Percentiles rank a stretch among this genome's conserved stretches.
Conservation (phyloP, 2,113 vertebrate genomes). For the Petromus typicus region DNA sequence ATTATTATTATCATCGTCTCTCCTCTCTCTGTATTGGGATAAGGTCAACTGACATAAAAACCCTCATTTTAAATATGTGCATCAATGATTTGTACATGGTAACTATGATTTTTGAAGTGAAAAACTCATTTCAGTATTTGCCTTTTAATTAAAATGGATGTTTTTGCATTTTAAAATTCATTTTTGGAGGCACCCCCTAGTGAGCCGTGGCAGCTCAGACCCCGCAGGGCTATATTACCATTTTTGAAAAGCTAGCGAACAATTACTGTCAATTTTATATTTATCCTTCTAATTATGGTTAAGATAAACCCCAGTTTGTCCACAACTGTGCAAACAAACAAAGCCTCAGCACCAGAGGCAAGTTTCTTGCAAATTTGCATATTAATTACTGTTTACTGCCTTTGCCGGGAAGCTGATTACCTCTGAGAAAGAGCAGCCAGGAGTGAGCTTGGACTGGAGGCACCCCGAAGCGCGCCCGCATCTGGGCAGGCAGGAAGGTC, state of each 20-base stretch:
- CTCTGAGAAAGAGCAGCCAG: slow-evolving; percentile 75
- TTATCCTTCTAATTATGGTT: slow-evolving; percentile 83
- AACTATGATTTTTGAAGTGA: slow-evolving; percentile 72
- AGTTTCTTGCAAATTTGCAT: slow-evolving; percentile 86
- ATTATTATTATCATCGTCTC: not conserved
- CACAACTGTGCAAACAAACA: slow-evolving; percentile 83
- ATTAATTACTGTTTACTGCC: slow-evolving; percentile 82
- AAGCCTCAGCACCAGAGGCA: slow-evolving; percentile 79
- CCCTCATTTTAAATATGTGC: slow-evolving; percentile 85
- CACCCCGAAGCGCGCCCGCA: not conserved
- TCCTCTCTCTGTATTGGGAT: slow-evolving; percentile 74
- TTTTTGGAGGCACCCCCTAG: slow-evolving; percentile 78
- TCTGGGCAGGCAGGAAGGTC: not conserved
- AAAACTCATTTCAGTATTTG: slow-evolving; percentile 77
- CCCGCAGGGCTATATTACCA: slow-evolving; percentile 60
- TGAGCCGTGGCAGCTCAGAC: slow-evolving; percentile 61
- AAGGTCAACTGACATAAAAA: slow-evolving; percentile 84
- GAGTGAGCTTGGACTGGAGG: slow-evolving; percentile 39
- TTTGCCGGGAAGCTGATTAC: slow-evolving; percentile 59
- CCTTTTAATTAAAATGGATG: slow-evolving; percentile 85
- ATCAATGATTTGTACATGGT: slow-evolving; percentile 64
- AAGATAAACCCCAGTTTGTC: slow-evolving; percentile 77
- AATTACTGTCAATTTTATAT: slow-evolving; percentile 79
- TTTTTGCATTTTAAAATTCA: slow-evolving; percentile 79
- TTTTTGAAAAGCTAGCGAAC: slow-evolving; percentile 58